These are phyloP conservation scores for Scaptomyza pallida DNA, from an alignment of 1,140 invertebrate genomes.

Conservation along the genomic window DNA sequence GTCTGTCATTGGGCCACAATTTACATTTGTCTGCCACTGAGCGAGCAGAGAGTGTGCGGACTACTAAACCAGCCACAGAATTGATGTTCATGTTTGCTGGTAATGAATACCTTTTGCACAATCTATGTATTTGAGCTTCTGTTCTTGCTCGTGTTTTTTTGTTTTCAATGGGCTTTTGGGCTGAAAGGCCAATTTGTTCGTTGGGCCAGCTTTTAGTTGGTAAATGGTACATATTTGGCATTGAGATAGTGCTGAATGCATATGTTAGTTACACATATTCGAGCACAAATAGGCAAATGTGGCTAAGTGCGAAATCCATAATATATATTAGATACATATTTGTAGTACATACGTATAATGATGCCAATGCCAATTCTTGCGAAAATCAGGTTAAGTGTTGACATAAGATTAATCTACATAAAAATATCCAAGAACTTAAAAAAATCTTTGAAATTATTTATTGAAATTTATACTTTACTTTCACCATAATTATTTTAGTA, in stretches of 20 bases:
- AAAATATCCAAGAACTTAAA: too few species aligned
- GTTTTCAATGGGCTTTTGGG: conserved; percentile 3
- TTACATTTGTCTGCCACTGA: conserved; percentile 65
- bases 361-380: too few species aligned
- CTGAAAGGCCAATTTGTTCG: conserved; percentile 37
- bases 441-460: too few species aligned
- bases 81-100: conserved; percentile 66
- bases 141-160: too few species aligned
- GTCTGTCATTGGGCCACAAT: conserved; percentile 60
- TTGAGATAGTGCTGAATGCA: conserved; percentile 4
- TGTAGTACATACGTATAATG: too few species aligned
- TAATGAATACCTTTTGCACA: conserved; percentile 71
- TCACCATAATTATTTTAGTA: too few species aligned
- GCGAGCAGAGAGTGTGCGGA: conserved; percentile 29
- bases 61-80: conserved; percentile 60
- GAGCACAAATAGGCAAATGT: not conserved
- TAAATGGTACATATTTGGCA: conserved; percentile 13
- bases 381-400: too few species aligned
- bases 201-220: conserved; percentile 5
- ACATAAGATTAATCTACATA: too few species aligned
- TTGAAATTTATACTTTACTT: too few species aligned
- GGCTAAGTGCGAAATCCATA: conserved; percentile 29
- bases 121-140: conserved; percentile 49
- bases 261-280: conserved; percentile 3
- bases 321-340: conserved; percentile 6